Conservation (phyloP, 2,113 vertebrate genomes). For the Pseudolaguvia tuberculata region DNA sequence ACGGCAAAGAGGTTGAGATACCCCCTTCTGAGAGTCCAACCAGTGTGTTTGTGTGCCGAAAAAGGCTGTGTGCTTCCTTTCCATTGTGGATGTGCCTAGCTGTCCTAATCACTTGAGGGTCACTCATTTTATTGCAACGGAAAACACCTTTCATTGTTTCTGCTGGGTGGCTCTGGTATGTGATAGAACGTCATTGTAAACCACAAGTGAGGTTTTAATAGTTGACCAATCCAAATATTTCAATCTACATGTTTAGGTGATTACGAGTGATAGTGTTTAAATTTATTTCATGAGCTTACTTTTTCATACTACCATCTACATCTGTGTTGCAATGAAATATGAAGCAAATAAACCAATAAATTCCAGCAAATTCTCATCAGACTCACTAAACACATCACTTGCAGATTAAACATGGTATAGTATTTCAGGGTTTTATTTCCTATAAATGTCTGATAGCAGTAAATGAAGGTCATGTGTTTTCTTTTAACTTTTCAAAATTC, state of each 20-base stretch:
- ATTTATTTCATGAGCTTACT: too few relatives aligned
- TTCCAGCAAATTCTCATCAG: too few relatives aligned
- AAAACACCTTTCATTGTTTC: slow-evolving; percentile 69
- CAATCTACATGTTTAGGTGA: too few relatives aligned
- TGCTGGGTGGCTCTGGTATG: slow-evolving; percentile 10
- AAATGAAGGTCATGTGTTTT: not conserved
- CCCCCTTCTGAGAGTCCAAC: slow-evolving; percentile 31
- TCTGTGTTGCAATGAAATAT: too few relatives aligned
- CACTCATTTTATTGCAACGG: slow-evolving; percentile 57
- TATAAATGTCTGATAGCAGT: not conserved
- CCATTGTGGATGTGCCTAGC: slow-evolving; percentile 22
- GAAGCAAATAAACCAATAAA: too few relatives aligned
- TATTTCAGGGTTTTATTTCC: not conserved
- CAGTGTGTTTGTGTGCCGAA: slow-evolving; percentile 19
- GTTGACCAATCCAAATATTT: not conserved
- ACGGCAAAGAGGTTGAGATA: slow-evolving; percentile 32
- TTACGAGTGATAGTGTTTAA: too few relatives aligned
- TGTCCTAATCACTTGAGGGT: slow-evolving; percentile 36
- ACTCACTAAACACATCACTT: not conserved
- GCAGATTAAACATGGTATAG: not conserved
- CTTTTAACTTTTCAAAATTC: not conserved
- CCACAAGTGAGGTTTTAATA: not conserved
- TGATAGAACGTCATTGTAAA: slow-evolving; percentile 17
- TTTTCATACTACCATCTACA: too few relatives aligned
- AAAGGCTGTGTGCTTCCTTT: slow-evolving; percentile 27